These are phyloP conservation scores for Cavia porcellus DNA, from an alignment of 2,113 vertebrate genomes.

Conservation along the genomic window DNA sequence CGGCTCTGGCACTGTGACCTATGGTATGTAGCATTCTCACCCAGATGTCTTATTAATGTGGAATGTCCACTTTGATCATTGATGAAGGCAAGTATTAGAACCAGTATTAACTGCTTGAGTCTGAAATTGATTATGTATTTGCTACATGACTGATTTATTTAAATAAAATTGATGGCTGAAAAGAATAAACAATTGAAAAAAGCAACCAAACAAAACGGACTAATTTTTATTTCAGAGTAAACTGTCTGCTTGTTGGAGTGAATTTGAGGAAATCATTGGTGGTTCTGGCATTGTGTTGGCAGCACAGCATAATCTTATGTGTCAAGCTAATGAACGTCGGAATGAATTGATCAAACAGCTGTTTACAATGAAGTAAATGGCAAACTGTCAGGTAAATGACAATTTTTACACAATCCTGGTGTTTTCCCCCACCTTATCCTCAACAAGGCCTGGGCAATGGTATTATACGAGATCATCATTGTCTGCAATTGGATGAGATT, in stretches of 20 bases:
- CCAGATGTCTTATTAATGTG: background rate
- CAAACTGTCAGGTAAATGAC: slow-evolving; percentile 40
- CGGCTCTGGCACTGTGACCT: background rate
- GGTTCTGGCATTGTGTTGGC: slow-evolving; percentile 52
- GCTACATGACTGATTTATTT: slow-evolving; percentile 17
- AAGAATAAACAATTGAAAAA: background rate
- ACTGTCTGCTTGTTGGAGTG: slow-evolving; percentile 50
- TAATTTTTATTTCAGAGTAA: slow-evolving; percentile 64
- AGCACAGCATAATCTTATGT: slow-evolving; percentile 38
- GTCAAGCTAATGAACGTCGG: slow-evolving; percentile 72
- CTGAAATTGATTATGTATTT: background rate
- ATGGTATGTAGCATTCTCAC: background rate
- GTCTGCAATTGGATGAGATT: background rate
- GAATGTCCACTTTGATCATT: background rate
- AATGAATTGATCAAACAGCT: slow-evolving; percentile 70
- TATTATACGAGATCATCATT: background rate
- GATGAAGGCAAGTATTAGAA: background rate
- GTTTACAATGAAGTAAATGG: slow-evolving; percentile 65
- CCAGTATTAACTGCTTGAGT: background rate
- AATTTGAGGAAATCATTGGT: slow-evolving; percentile 68
- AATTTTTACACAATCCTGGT: background rate
- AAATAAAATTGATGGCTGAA: background rate
- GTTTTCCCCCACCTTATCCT: background rate
- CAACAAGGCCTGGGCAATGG: background rate
- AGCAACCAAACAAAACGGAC: background rate